phyloP scores from a whole-genome alignment of 1,140 invertebrate genomes.

The Nymphalis io region DNA sequence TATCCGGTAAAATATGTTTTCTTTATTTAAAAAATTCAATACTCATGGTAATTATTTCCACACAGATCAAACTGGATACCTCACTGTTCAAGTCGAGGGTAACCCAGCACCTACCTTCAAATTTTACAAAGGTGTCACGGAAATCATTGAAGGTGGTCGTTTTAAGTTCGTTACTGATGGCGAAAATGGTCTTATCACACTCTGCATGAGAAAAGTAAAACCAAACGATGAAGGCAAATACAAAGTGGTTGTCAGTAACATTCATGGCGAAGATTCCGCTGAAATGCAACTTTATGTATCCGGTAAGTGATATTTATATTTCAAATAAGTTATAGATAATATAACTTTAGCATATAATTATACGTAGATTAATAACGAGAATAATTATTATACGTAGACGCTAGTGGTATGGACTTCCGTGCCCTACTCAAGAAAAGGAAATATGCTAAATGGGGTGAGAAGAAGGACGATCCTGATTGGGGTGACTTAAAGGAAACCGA shows the following conservation, averaged over 20 bases:
- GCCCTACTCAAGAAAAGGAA: conserved; percentile 98
- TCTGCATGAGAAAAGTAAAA: conserved; percentile 97
- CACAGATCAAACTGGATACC: conserved; percentile 92
- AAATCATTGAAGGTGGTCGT: conserved; percentile 95
- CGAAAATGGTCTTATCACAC: conserved; percentile 92
- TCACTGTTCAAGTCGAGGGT: conserved; percentile 94
- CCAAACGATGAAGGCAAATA: conserved; percentile 99
- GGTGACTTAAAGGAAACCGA: conserved; percentile 96
- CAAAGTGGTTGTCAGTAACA: conserved; percentile 94
- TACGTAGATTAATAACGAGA: neutral
- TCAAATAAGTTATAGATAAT: neutral
- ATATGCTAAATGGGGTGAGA: conserved; percentile 95
- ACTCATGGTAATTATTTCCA: neutral
- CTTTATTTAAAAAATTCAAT: no score
- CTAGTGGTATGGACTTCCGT: conserved; percentile 99
- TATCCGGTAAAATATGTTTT: no score
- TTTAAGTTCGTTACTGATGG: conserved; percentile 96
- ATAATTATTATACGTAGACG: conserved; percentile 83
- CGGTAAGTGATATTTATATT: conserved; percentile 82
- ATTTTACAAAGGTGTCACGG: conserved; percentile 95
- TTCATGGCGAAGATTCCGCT: conserved; percentile 95
- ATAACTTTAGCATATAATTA: neutral
- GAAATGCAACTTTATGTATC: conserved; percentile 98
- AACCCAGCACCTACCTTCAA: conserved; percentile 96
- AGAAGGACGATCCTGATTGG: conserved; percentile 94